Evolutionary conservation across 1,140 invertebrate species (phyloP).

Genomic region (Drosophila dunni): DNA sequence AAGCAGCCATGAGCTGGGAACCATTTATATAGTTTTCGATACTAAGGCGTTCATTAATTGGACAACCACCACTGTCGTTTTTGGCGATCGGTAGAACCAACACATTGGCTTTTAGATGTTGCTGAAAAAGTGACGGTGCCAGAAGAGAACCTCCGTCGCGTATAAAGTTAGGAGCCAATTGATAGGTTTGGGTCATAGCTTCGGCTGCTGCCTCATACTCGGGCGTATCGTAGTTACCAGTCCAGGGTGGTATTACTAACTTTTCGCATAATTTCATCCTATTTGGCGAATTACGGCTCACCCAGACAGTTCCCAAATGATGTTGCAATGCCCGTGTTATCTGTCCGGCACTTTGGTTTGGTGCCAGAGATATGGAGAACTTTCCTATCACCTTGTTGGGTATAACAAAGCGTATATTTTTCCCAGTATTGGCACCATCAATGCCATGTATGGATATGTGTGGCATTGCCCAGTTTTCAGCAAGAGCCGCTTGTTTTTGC

Average conservation of each 20-base stretch:
- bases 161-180: conserved; percentile 89
- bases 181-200: conserved; percentile 94
- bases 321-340: conserved; percentile 89
- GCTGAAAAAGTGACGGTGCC: conserved; percentile 35
- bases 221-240: conserved; percentile 94
- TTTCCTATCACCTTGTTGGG: conserved; percentile 96
- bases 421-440: conserved; percentile 92
- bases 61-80: conserved; percentile 41
- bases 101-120: conserved; percentile 32
- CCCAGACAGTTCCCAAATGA: conserved; percentile 89
- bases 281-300: conserved; percentile 91
- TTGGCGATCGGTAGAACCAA: conserved; percentile 41
- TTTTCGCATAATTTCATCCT: conserved; percentile 88
- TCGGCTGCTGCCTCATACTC: conserved; percentile 94
- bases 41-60: conserved; percentile 41
- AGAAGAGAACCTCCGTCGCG: conserved; percentile 39
- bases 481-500: conserved; percentile 90
- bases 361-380: conserved; percentile 97
- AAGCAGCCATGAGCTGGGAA: conserved; percentile 29
- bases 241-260: conserved; percentile 90
- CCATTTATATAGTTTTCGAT: conserved; percentile 44
- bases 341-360: conserved; percentile 92
- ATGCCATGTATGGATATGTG: conserved; percentile 96
- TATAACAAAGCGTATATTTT: conserved; percentile 97
- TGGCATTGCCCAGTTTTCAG: conserved; percentile 95